These are phyloP conservation scores for Lethrus apterus DNA, from an alignment of 1,140 invertebrate genomes.

Conservation along the genomic window DNA sequence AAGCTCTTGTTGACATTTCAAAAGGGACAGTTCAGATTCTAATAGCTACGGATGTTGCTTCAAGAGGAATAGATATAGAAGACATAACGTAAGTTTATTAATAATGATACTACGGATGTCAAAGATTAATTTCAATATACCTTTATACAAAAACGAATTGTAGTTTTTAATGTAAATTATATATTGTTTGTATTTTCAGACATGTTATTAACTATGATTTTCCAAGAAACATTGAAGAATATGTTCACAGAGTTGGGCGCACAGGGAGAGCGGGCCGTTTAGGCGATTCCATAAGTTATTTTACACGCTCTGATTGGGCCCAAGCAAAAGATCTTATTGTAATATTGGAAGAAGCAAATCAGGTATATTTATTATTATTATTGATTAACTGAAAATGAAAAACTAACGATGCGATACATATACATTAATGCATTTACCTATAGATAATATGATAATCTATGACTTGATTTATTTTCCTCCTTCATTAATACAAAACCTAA, in stretches of 20 bases:
- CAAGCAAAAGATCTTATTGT: conserved; percentile 74
- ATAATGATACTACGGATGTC: background rate
- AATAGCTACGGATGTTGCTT: conserved; percentile 93
- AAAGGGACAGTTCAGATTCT: conserved; percentile 67
- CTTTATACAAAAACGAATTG: no score
- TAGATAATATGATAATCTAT: background rate
- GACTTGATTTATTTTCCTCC: background rate
- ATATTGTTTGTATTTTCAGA: conserved; percentile 39
- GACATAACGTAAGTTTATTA: conserved; percentile 70
- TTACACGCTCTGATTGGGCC: conserved; percentile 73
- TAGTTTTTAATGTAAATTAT: conserved; percentile 20
- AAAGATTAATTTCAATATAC: conserved; percentile 4
- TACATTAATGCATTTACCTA: background rate
- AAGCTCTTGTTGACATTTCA: conserved; percentile 75
- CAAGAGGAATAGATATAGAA: conserved; percentile 85
- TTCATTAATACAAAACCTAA: background rate
- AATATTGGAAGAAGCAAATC: conserved; percentile 69
- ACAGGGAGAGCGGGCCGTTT: conserved; percentile 81
- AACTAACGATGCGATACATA: background rate
- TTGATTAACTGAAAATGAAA: background rate
- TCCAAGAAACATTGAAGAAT: conserved; percentile 84
- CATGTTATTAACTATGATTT: conserved; percentile 86
- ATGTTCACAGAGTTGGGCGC: conserved; percentile 76
- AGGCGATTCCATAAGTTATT: conserved; percentile 71
- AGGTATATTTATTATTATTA: conserved; percentile 39